Evolutionary conservation across 2,888 invertebrate species (phyloP), one percentile per base, ranked within the genome.

Genomic region (Leptinotarsa tumamoca): DNA sequence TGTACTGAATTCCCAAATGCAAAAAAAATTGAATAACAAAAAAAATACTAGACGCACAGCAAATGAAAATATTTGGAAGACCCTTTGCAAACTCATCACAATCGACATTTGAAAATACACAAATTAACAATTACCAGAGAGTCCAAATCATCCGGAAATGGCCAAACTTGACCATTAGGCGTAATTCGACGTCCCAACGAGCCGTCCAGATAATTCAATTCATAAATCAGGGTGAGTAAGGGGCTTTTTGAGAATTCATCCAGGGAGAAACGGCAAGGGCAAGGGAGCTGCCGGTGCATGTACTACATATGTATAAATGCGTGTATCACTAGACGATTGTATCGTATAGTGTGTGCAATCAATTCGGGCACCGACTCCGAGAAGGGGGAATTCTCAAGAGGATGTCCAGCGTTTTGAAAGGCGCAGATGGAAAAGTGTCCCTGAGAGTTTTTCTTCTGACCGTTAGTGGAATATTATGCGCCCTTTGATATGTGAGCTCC

Each of bases 401-500:
- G 85, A 86, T 87, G 80, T 79, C 79, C 77, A 85, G 85, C 85
- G 87, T 88, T 88, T 87, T 14, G 87, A 87, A 88, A 87, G 86
- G 86, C 85, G 85, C 86, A 84, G 85, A 85, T 84, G 84, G 86
- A 85, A 87, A 87, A 88, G 73, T 72, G 86, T 84, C 86, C 85
- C 84, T 82, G 81, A 79, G 77, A 76, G 74, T 71, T 75, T 71
- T 74, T 74, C 75, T 75, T 74, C 67, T 79, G 81, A 83, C 86
- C 83, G 85, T 87, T 87, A 86, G 84, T 83, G 85, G 86, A 88
- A 88, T 88, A 88, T 88, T 43, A 43, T 88, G 86, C 87, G 86
- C 86, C 87, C 88, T 88, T 88, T 88, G 88, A 88, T 87, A 87
- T 87, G 87, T 84, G 87, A 87, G 87, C 87, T 86, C 82, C 86